A percentile compares a stretch with the other conserved stretches of the same genome.
Evolutionary conservation across 2,797 vertebrate species (phyloP).

Genomic region (Microhierax caerulescens): DNA sequence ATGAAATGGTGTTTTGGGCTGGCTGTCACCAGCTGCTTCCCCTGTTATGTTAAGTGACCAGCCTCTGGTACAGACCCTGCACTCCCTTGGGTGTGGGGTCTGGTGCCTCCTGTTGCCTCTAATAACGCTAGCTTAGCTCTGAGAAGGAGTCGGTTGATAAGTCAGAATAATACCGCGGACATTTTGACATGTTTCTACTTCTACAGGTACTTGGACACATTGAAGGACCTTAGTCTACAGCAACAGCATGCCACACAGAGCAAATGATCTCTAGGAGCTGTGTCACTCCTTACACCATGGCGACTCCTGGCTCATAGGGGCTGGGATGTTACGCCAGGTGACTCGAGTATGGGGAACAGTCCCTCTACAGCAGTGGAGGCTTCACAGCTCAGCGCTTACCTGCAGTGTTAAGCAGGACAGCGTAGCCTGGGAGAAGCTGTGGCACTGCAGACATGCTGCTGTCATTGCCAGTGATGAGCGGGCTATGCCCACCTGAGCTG

Average conservation of each 20-base stretch:
- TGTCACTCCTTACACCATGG: neutral
- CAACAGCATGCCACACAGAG: neutral
- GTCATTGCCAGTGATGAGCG: neutral
- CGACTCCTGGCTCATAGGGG: neutral
- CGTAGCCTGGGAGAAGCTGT: neutral
- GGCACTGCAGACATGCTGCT: neutral
- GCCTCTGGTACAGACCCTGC: neutral
- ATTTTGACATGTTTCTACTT: neutral
- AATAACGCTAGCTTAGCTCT: neutral
- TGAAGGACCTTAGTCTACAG: neutral
- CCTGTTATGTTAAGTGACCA: neutral
- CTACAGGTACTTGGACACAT: neutral
- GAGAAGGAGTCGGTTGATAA: neutral
- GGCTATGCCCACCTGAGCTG: neutral
- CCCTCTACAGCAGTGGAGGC: neutral
- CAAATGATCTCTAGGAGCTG: neutral
- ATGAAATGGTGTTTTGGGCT: neutral
- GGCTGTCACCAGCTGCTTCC: neutral
- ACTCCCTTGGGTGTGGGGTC: neutral
- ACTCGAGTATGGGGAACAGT: neutral
- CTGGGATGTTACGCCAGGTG: rapidly evolving
- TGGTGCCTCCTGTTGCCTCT: neutral
- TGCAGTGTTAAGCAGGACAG: neutral
- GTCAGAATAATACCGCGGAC: neutral
- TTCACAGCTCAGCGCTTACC: neutral